A percentile compares a stretch with the other conserved stretches of the same genome.
phyloP scores from a whole-genome alignment of 2,888 invertebrate species.

The Proisotoma minuta region DNA sequence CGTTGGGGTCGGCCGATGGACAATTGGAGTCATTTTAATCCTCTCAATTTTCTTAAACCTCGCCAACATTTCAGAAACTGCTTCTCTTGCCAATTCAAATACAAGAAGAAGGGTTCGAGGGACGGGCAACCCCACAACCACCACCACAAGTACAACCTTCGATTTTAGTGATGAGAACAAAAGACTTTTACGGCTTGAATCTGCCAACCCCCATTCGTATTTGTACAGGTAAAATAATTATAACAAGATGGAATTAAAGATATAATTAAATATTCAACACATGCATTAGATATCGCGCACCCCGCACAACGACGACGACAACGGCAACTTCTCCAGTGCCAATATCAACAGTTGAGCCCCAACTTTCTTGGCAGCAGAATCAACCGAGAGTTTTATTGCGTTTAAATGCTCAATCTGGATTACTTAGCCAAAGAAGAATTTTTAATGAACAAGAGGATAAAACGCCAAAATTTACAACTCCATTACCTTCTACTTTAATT shows the following conservation, averaged over 20 bases:
- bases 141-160: not conserved
- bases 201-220: not conserved
- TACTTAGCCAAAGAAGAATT: slow-evolving; percentile 16
- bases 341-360: not conserved
- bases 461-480: not conserved
- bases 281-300: not conserved
- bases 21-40: too few species aligned
- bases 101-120: not conserved
- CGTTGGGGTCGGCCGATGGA: not conserved
- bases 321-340: not conserved
- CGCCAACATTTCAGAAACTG: not conserved
- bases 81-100: not conserved
- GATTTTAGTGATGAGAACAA: not conserved
- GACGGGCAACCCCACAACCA: not conserved
- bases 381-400: slow-evolving; percentile 15
- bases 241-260: too few species aligned
- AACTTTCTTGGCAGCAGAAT: too few species aligned
- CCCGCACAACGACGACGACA: not conserved
- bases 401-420: slow-evolving; percentile 32
- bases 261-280: not conserved
- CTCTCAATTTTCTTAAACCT: not conserved
- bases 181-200: not conserved
- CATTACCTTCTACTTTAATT: slow-evolving; percentile 1
- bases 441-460: not conserved
- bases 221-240: slow-evolving; percentile 2